Base-by-base conservation (phyloP, 2,888 invertebrate species). In the Strigamia maritima region DNA sequence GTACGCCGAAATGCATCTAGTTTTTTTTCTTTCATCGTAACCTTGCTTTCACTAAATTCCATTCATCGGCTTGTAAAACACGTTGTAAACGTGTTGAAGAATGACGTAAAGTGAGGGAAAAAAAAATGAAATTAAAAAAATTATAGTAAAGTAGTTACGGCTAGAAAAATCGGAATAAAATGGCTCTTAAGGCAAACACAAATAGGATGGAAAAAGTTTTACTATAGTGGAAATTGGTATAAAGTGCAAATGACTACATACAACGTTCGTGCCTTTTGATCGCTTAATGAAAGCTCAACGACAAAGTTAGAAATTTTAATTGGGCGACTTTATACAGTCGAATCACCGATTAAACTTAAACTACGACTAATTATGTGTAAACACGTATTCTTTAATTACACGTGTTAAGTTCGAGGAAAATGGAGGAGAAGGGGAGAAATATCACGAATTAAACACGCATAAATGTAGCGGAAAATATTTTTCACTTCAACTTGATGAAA, bases 191-290 rank as follows among this genome's bases (percentile, higher is more conserved):
- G 38, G 35, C 22, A 40, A 40, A 75, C 22, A 35, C 22, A 75
- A 75, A 40, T 38, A 16, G 40, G 24, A 19, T 35, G 40, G 35
- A 75, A 75, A 75, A 31, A 75, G 14, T 19, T 12, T 75, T 38
- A 12, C n/a, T 35, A 4, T 6, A 16, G 75, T n/a, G 8, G 12
- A 75, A 75, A 75, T 38, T 75, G 31, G 38, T 75, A 19, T 40
- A 75, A 75, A 40, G 35, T 75, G 75, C 75, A 75, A 75, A 75
- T 65, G 60, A 24, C 22, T 65, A 24, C 12, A 65, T 65, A 24
- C 12, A 65, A 65, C 24, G 22, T 65, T 12, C 16, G n/a, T 44
- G 60, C 22, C 60, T 65, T 22, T 24, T 65, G 60, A 65, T 70
- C 28, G 28, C 70, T 70, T 70, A 28, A 70, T 70, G n/a, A 65